Evolutionary conservation across 1,140 invertebrate species (phyloP).

Genomic region (Drosophila eugracilis): DNA sequence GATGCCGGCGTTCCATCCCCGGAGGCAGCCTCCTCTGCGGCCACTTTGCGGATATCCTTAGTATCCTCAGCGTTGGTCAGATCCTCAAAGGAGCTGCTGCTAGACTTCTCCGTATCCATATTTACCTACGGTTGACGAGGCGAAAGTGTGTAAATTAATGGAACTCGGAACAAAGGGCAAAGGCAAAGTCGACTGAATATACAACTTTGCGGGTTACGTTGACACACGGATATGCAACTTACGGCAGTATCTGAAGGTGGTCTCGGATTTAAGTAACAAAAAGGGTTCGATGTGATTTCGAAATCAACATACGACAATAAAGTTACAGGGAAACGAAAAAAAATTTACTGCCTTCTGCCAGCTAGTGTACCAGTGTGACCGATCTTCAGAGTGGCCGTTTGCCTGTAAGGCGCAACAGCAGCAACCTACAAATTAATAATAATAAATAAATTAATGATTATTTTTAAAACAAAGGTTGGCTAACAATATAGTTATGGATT

Average conservation of each 20-base stretch:
- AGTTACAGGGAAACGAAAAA: slow-evolving; percentile 35
- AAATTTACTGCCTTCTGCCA: slow-evolving; percentile 34
- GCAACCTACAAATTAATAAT: too few relatives aligned
- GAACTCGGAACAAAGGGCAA: slow-evolving; percentile 78
- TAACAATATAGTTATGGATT: too few relatives aligned
- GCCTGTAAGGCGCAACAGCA: too few relatives aligned
- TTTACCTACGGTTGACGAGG: slow-evolving; percentile 26
- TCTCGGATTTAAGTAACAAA: slow-evolving; percentile 2
- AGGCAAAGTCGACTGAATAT: slow-evolving; percentile 17
- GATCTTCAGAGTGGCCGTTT: neutral
- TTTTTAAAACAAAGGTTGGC: too few relatives aligned
- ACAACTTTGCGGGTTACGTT: neutral
- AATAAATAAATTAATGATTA: too few relatives aligned
- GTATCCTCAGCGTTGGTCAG: slow-evolving; percentile 79
- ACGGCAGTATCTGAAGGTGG: slow-evolving; percentile 7
- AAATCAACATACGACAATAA: slow-evolving; percentile 25
- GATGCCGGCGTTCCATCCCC: slow-evolving; percentile 15
- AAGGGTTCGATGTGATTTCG: neutral
- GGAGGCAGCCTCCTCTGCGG: slow-evolving; percentile 23
- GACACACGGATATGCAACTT: neutral
- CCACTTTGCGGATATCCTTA: slow-evolving; percentile 55
- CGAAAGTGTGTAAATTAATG: slow-evolving; percentile 37
- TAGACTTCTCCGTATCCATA: slow-evolving; percentile 84
- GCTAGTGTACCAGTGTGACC: slow-evolving; percentile 1
- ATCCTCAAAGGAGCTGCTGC: slow-evolving; percentile 84